Percentiles rank a stretch among this genome's conserved stretches.
Conservation (phyloP, 2,113 vertebrate genomes). For the Sciurus niger region DNA sequence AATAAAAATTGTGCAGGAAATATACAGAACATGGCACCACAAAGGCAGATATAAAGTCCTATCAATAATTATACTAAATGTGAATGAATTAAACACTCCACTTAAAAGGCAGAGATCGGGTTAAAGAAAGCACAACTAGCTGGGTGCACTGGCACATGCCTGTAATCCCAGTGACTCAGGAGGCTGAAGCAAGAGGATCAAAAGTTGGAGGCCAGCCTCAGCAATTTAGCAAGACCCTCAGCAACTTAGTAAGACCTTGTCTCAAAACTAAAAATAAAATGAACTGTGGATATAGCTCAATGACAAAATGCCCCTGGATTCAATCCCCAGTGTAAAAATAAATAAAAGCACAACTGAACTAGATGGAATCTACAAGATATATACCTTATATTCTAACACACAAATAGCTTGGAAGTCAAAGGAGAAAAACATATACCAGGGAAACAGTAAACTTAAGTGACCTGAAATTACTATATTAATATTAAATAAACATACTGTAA, state of each 20-base stretch:
- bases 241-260: too few species aligned
- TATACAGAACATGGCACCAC: not conserved
- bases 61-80: not conserved
- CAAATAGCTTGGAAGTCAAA: not conserved
- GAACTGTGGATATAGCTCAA: too few species aligned
- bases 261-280: too few species aligned
- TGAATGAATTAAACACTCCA: not conserved
- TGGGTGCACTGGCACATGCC: not conserved
- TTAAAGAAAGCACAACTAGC: too few species aligned
- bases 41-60: not conserved
- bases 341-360: not conserved
- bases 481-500: not conserved
- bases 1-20: not conserved
- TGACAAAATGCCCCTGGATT: too few species aligned
- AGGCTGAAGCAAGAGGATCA: too few species aligned
- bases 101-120: not conserved
- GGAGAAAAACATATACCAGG: not conserved
- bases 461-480: not conserved
- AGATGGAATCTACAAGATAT: not conserved
- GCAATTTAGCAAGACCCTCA: too few species aligned
- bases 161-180: too few species aligned
- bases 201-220: too few species aligned
- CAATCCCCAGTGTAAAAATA: too few species aligned
- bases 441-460: not conserved
- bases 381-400: not conserved